Base-by-base conservation (phyloP, 2,888 invertebrate genomes). In the Flabesymbios commensalis region DNA sequence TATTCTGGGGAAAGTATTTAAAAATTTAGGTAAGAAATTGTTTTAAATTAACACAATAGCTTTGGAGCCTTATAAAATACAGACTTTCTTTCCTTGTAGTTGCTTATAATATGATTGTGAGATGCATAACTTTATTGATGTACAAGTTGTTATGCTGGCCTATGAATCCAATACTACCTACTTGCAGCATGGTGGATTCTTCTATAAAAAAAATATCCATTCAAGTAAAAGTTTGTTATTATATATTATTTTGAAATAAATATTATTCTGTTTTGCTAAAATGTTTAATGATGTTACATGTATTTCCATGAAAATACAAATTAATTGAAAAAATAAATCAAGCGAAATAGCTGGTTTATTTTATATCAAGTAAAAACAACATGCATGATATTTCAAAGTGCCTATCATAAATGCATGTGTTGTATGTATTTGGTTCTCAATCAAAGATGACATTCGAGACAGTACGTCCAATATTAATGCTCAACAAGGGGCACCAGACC, bases 1-100 rank as follows among this genome's bases (percentile, higher is more conserved):
- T 14, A 62, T 65, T 41, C 67, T 67, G 1, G 63, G 64, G 26
- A 62, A 63, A 45, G 59, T 67, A 33, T 67, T 65, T 60, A 65
- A 67, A 47, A 49, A 65, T 36, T 33, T 65, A 10, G 58, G 67
- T 67, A 26, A 57, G 59, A 43, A 14, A 19, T 3, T 19, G 29
- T 26, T 3, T 24, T 29, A 29, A 1, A 4, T 22, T 22, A 14
- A 29, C n/a, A 29, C 51, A 28, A 7, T 31, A 3, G 22, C n/a
- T 29, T 29, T 31, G n/a, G 22, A 28, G 29, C 22, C 17, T 22
- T 29, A 29, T 49, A 39, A 19, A 17, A 53, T 36, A 26, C 28
- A 36, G n/a, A 2, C 1, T 49, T 4, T 17, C 41, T 41, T 1
- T 55, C 43, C 24, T 19, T 17, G 19, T 39, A 7, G 7, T 7